Percentiles rank a stretch among this genome's conserved stretches.
Evolutionary conservation across 2,797 vertebrate genomes (phyloP).

Genomic region (Smutsia gigantea): DNA sequence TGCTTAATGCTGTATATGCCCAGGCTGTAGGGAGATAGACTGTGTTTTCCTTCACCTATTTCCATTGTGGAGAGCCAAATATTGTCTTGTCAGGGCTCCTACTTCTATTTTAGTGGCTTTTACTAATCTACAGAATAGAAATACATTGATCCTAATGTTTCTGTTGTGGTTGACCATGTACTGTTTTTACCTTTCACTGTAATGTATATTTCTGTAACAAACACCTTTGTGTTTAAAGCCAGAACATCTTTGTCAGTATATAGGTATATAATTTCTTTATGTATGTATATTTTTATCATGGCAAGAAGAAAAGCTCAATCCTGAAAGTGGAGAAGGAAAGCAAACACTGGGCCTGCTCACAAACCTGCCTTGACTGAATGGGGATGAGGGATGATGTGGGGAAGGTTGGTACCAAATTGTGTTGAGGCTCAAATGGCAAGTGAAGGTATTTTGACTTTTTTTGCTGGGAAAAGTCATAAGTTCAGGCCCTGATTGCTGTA

Average conservation of each 20-base stretch:
- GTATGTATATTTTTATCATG: neutral
- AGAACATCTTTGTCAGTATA: neutral
- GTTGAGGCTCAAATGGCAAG: neutral
- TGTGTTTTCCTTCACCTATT: neutral
- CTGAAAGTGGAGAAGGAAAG: neutral
- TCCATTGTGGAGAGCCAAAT: neutral
- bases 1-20: neutral
- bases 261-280: neutral
- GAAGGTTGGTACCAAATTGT: neutral
- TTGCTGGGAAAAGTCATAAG: neutral
- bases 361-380: neutral
- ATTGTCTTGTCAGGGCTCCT: neutral
- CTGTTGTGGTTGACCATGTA: neutral
- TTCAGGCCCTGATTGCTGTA: neutral
- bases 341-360: neutral
- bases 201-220: neutral
- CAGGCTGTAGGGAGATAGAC: neutral
- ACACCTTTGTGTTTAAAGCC: slow-evolving; percentile 32
- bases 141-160: neutral
- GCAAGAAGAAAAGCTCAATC: neutral
- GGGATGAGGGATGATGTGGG: neutral
- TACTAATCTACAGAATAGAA: neutral
- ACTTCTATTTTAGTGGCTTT: neutral
- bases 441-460: neutral
- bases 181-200: neutral